Conservation (phyloP, 1,140 invertebrate genomes). For the Arctopsyche grandis region DNA sequence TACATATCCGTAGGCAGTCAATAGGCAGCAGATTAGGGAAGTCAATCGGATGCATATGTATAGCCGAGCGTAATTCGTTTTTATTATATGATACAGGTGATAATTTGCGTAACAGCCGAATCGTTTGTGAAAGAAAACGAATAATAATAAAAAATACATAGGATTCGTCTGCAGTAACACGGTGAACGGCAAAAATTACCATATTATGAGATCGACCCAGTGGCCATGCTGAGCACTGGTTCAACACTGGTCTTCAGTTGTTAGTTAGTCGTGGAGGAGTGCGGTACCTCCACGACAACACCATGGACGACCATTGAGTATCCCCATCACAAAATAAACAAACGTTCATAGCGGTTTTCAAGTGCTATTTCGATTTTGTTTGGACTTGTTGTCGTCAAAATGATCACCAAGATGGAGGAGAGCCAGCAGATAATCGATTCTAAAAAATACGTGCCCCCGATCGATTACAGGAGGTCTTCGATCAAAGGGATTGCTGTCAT, state of each 20-base stretch:
- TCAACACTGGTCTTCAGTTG: constrained; percentile 2
- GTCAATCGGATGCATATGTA: too few relatives aligned
- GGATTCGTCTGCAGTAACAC: too few relatives aligned
- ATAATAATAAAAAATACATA: not conserved
- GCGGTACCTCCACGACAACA: not conserved
- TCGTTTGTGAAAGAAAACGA: constrained; percentile 3
- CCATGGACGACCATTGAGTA: not conserved
- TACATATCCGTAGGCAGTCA: too few relatives aligned
- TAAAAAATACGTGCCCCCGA: constrained; percentile 5
- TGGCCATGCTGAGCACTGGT: not conserved
- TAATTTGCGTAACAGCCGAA: constrained; percentile 7
- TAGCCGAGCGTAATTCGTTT: too few relatives aligned
- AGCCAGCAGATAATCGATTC: not conserved
- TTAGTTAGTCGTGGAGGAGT: constrained; percentile 3
- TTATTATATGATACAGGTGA: too few relatives aligned
- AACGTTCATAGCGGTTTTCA: not conserved
- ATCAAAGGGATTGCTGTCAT: constrained; percentile 41
- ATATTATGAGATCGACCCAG: not conserved
- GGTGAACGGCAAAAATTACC: not conserved
- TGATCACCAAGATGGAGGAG: constrained; percentile 1
- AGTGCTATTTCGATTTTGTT: not conserved
- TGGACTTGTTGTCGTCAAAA: not conserved
- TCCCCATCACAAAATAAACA: not conserved
- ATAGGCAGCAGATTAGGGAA: too few relatives aligned
- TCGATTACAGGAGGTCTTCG: constrained; percentile 44